A percentile compares a stretch with the other conserved stretches of the same genome.
Evolutionary conservation across 1,140 invertebrate species (phyloP).

Genomic region (Zaprionus gabonicus): DNA sequence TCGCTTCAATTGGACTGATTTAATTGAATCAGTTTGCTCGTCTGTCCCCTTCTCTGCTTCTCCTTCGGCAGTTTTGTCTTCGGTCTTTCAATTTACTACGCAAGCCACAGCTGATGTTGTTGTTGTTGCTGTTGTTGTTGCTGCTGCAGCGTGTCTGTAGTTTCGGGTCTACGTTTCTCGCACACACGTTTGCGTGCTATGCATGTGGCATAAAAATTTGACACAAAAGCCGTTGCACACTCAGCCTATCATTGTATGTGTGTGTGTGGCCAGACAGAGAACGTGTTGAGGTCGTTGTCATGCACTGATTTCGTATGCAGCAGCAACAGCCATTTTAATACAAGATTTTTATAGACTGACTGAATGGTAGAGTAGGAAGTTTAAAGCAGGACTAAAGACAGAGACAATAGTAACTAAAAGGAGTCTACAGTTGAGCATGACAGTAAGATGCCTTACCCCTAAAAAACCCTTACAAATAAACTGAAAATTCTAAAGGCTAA

Average conservation of each 20-base stretch:
- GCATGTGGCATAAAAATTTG: constrained; percentile 78
- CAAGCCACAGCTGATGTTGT: constrained; percentile 43
- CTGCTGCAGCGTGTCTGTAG: constrained; percentile 56
- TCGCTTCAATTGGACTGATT: constrained; percentile 80
- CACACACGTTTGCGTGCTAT: constrained; percentile 79
- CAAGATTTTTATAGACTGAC: constrained; percentile 32
- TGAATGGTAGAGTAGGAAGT: background rate
- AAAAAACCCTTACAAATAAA: too few relatives aligned
- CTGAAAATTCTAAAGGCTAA: too few relatives aligned
- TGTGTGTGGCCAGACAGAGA: constrained; percentile 21
- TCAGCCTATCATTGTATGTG: constrained; percentile 7
- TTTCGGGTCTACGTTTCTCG: constrained; percentile 41
- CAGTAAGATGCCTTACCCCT: too few relatives aligned
- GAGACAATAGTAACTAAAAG: background rate
- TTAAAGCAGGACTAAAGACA: constrained; percentile 8
- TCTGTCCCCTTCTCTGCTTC: constrained; percentile 33
- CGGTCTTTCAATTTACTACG: constrained; percentile 76
- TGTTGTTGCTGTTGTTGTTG: constrained; percentile 39
- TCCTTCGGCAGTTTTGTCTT: constrained; percentile 47
- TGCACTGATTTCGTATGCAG: constrained; percentile 70
- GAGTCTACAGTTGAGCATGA: too few relatives aligned
- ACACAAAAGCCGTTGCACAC: constrained; percentile 76
- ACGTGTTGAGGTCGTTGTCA: constrained; percentile 60
- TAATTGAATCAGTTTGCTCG: constrained; percentile 80
- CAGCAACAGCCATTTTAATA: constrained; percentile 47